A percentile compares a stretch with the other conserved stretches of the same genome.
Evolutionary conservation across 2,888 invertebrate species (phyloP).

Genomic region (Caenorhabditis panamensis): DNA sequence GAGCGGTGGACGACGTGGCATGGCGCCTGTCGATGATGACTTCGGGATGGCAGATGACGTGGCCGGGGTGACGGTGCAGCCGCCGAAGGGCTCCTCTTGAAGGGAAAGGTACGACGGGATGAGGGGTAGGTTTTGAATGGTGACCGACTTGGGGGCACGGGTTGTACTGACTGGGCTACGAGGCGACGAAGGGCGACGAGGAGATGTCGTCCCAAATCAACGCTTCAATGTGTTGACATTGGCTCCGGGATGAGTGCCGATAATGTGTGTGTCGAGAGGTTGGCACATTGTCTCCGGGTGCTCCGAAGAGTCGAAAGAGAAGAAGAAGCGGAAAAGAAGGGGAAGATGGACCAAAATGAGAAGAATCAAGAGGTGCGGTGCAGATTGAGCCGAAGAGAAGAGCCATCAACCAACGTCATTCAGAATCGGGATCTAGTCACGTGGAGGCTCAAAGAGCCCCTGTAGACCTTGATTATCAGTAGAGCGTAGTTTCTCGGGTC

Average conservation of each 20-base stretch:
- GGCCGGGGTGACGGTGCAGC: not conserved
- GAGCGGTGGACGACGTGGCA: constrained; percentile 65
- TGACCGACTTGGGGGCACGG: not conserved
- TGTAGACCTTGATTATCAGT: not conserved
- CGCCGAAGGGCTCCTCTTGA: constrained; percentile 34
- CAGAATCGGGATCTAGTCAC: not conserved
- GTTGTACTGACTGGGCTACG: constrained; percentile 23
- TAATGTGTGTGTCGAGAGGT: constrained; percentile 56
- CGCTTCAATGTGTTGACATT: constrained; percentile 59
- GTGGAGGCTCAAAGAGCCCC: not conserved
- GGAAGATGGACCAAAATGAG: constrained; percentile 34
- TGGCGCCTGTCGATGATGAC: constrained; percentile 39
- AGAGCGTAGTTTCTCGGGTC: too few relatives aligned
- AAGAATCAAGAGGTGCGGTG: constrained; percentile 37
- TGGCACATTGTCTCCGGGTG: constrained; percentile 15
- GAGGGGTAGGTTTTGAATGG: constrained; percentile 60
- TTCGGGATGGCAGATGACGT: constrained; percentile 29
- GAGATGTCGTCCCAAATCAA: constrained; percentile 58
- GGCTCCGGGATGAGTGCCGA: constrained; percentile 57
- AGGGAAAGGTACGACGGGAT: constrained; percentile 47
- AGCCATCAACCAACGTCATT: not conserved
- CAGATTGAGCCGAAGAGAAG: not conserved
- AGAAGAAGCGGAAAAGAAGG: constrained; percentile 4
- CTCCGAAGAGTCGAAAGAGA: constrained; percentile 1
- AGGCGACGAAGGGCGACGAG: not conserved